Evolutionary conservation across 2,888 invertebrate species (phyloP).

Genomic region (Drosophila tripunctata): DNA sequence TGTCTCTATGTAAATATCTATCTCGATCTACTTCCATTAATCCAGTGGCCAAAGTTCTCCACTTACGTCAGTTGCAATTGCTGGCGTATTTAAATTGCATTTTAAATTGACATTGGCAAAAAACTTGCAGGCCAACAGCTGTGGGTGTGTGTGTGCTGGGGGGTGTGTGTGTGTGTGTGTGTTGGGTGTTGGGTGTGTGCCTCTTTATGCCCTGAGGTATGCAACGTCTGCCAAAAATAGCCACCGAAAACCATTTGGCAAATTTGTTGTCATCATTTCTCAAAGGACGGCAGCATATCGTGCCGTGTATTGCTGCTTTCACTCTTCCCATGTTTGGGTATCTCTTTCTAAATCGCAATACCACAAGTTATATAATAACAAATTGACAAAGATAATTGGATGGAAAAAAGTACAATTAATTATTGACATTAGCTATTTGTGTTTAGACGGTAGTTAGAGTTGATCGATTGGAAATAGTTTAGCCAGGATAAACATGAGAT

Average conservation of each 20-base stretch:
- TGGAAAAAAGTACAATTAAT: conserved; percentile 27
- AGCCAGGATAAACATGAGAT: conserved; percentile 7
- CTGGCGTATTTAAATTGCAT: conserved; percentile 65
- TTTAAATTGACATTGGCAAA: conserved; percentile 61
- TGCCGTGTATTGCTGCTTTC: neutral
- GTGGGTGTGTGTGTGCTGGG: conserved; percentile 6
- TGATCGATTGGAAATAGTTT: conserved; percentile 25
- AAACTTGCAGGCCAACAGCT: conserved; percentile 10
- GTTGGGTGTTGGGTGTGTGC: conserved; percentile 1
- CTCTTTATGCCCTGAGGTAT: conserved; percentile 31
- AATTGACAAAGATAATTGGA: conserved; percentile 4
- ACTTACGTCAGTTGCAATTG: conserved; percentile 31
- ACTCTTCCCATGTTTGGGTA: too few relatives aligned
- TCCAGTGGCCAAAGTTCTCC: neutral
- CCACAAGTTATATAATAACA: conserved; percentile 13
- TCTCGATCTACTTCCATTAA: conserved; percentile 15
- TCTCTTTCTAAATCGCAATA: neutral
- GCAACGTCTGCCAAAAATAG: conserved; percentile 54
- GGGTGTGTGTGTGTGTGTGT: neutral
- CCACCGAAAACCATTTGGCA: conserved; percentile 61
- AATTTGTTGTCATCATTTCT: conserved; percentile 57
- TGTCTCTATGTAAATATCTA: neutral
- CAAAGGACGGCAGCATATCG: conserved; percentile 19
- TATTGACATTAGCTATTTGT: conserved; percentile 17
- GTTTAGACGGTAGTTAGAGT: neutral